Percentiles rank a stretch among this genome's conserved stretches.
phyloP scores from a whole-genome alignment of 1,140 invertebrate species.

The Euura saliciscinereae region DNA sequence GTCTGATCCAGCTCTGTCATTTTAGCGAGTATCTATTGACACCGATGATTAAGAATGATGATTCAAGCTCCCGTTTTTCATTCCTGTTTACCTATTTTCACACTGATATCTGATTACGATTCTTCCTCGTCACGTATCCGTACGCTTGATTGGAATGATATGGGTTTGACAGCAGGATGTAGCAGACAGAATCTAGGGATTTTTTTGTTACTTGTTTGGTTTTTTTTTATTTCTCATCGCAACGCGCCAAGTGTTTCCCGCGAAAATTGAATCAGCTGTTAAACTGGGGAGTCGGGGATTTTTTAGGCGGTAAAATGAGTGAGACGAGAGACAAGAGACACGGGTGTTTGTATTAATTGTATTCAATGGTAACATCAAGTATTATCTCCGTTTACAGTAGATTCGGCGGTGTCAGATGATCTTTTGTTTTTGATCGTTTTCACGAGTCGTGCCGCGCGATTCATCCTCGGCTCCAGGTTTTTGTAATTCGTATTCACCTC shows the following conservation, averaged over 20 bases:
- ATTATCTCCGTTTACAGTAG: background rate
- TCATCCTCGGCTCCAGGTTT: background rate
- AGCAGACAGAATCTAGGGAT: constrained; percentile 37
- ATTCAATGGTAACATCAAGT: background rate
- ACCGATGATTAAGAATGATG: background rate
- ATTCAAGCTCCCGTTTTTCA: constrained; percentile 17
- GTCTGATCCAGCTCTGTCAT: background rate
- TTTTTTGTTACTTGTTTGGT: constrained; percentile 16
- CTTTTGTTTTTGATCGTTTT: background rate
- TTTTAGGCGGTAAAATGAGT: background rate
- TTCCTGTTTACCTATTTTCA: constrained; percentile 14
- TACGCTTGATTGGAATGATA: constrained; percentile 22
- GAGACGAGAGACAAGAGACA: background rate
- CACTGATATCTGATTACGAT: constrained; percentile 12
- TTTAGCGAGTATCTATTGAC: background rate
- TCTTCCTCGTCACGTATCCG: constrained; percentile 23
- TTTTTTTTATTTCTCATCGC: constrained; percentile 5
- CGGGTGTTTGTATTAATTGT: too few relatives aligned
- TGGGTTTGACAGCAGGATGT: constrained; percentile 36
- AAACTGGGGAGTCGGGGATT: background rate
- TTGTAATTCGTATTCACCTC: constrained; percentile 11
- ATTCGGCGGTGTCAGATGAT: background rate
- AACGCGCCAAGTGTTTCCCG: background rate
- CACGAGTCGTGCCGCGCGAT: background rate
- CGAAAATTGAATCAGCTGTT: background rate